These are phyloP conservation scores for Ectemnius continuus DNA, from an alignment of 2,888 invertebrate species.

Conservation along the genomic window DNA sequence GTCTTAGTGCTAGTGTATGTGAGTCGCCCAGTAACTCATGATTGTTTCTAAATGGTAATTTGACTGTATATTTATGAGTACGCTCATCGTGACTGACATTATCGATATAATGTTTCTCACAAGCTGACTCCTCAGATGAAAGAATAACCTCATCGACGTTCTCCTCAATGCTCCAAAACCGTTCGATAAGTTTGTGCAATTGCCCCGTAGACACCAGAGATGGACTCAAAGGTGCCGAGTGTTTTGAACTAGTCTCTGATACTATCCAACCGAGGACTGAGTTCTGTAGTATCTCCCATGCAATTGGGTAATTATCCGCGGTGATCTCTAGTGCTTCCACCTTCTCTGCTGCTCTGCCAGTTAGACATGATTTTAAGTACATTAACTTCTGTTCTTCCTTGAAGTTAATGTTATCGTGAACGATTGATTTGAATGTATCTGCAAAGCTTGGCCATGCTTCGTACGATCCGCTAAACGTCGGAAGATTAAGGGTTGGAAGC, in stretches of 20 bases:
- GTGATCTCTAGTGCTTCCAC: slow-evolving; percentile 10
- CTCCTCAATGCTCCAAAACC: neutral
- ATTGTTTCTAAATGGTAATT: neutral
- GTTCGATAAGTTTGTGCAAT: neutral
- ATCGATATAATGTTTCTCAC: neutral
- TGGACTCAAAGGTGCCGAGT: neutral
- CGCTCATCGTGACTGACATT: neutral
- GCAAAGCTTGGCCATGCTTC: slow-evolving; percentile 11
- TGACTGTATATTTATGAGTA: neutral
- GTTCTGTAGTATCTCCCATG: slow-evolving; percentile 3
- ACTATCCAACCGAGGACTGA: neutral
- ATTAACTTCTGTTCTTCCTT: slow-evolving; percentile 12
- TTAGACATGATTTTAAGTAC: slow-evolving; percentile 19
- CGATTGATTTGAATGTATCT: slow-evolving; percentile 10
- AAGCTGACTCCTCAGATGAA: neutral
- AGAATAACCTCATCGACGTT: neutral
- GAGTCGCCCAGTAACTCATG: neutral
- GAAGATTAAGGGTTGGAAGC: slow-evolving; percentile 5
- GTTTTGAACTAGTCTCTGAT: neutral
- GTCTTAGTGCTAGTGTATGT: neutral
- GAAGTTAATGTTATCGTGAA: slow-evolving; percentile 9
- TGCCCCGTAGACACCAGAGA: neutral
- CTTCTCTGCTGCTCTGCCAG: neutral
- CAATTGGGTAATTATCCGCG: slow-evolving; percentile 11
- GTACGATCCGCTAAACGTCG: slow-evolving; percentile 5